Percentiles rank a stretch among this genome's conserved stretches.
Conservation (phyloP, 1,140 invertebrate species). For the Frieseomelitta varia region DNA sequence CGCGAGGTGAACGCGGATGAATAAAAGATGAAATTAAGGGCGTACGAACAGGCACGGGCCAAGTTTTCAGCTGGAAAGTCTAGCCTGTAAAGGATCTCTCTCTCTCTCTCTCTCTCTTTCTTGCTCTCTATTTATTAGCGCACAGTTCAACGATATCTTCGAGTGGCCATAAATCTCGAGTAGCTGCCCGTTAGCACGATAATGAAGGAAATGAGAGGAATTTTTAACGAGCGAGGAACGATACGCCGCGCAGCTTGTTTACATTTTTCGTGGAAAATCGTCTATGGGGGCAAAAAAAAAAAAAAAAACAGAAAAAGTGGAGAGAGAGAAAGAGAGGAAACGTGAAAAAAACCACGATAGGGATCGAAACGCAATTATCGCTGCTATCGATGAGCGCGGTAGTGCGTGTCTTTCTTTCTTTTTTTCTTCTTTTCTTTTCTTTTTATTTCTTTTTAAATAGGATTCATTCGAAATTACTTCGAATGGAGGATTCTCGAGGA, state of each 20-base stretch:
- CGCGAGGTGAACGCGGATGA: background rate
- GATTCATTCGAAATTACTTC: too few species aligned
- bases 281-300: too few species aligned
- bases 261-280: background rate
- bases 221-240: slow-evolving; percentile 15
- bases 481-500: too few species aligned
- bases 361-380: background rate
- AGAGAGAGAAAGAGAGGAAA: too few species aligned
- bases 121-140: slow-evolving; percentile 28
- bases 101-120: background rate
- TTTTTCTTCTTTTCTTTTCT: too few species aligned
- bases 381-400: background rate
- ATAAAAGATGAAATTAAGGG: slow-evolving; percentile 27
- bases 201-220: slow-evolving; percentile 35
- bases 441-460: background rate
- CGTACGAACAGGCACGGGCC: background rate
- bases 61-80: slow-evolving; percentile 3
- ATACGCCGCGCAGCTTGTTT: slow-evolving; percentile 7
- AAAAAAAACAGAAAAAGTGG: too few species aligned
- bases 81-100: background rate
- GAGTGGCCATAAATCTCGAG: slow-evolving; percentile 36
- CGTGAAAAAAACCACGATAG: background rate
- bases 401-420: too few species aligned
- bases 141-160: slow-evolving; percentile 26
- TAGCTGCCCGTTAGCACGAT: slow-evolving; percentile 39